Evolutionary conservation across 2,113 vertebrate genomes (phyloP).

Genomic region (Micronycteris hirsuta): DNA sequence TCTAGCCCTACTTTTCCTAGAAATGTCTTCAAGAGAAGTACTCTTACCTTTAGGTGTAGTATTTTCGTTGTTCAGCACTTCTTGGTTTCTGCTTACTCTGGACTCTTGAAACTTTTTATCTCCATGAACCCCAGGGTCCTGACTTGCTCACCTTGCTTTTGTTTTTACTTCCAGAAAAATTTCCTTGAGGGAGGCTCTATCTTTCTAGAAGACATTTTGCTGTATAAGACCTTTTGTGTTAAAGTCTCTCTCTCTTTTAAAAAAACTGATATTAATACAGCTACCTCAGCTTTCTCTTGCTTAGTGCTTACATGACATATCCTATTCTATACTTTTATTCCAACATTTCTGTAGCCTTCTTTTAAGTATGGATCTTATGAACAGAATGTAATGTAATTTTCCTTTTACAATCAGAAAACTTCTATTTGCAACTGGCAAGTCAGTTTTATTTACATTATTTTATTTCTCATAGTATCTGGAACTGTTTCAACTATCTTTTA

Average conservation of each 20-base stretch:
- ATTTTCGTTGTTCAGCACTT: background rate
- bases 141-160: background rate
- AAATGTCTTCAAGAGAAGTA: background rate
- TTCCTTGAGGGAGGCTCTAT: background rate
- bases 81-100: background rate
- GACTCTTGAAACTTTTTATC: background rate
- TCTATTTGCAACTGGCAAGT: background rate
- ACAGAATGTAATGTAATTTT: background rate
- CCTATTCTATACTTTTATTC: background rate
- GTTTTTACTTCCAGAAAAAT: background rate
- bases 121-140: background rate
- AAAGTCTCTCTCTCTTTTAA: background rate
- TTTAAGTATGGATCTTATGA: background rate
- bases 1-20: background rate
- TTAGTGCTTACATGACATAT: background rate
- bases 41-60: background rate
- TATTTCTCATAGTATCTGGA: background rate
- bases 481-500: background rate
- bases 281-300: background rate
- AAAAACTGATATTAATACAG: background rate
- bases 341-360: background rate
- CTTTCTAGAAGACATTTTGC: background rate
- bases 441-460: conserved; percentile 15
- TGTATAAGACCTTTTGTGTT: background rate
- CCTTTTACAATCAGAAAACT: background rate